These are phyloP conservation scores for Caenorhabditis drosophilae DNA, from an alignment of 2,888 invertebrate species.

Conservation along the genomic window DNA sequence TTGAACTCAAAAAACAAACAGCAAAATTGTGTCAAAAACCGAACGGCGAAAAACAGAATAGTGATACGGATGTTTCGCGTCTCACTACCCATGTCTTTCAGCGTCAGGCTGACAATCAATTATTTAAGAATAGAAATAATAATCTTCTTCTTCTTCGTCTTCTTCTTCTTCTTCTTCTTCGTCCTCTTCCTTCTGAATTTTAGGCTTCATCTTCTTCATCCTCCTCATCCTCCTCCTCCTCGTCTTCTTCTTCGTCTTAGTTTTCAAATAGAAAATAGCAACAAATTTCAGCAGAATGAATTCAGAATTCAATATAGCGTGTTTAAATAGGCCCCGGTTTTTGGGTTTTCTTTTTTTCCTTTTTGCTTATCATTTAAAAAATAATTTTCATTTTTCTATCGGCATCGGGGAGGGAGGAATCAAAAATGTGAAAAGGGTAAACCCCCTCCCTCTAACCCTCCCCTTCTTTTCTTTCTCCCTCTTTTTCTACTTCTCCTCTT, in stretches of 20 bases:
- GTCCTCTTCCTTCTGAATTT: not conserved
- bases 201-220: not conserved
- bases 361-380: not conserved
- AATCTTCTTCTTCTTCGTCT: not conserved
- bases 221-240: not conserved
- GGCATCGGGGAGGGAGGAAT: no score
- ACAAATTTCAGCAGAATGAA: not conserved
- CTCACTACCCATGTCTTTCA: conserved; percentile 99
- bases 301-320: no score
- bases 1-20: no score
- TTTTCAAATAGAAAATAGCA: not conserved
- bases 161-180: conserved; percentile 2
- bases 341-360: not conserved
- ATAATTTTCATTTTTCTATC: not conserved
- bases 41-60: conserved; percentile 95
- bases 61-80: conserved; percentile 81
- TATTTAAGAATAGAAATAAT: not conserved
- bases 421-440: not conserved
- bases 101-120: conserved; percentile 47
- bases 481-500: not conserved
- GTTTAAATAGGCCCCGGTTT: no score
- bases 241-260: no score
- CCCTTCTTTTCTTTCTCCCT: not conserved
- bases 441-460: not conserved
- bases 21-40: no score